Percentiles rank a stretch among this genome's conserved stretches.
Conservation (phyloP, 2,797 vertebrate genomes). For the Typhlichthys eigenmanni region DNA sequence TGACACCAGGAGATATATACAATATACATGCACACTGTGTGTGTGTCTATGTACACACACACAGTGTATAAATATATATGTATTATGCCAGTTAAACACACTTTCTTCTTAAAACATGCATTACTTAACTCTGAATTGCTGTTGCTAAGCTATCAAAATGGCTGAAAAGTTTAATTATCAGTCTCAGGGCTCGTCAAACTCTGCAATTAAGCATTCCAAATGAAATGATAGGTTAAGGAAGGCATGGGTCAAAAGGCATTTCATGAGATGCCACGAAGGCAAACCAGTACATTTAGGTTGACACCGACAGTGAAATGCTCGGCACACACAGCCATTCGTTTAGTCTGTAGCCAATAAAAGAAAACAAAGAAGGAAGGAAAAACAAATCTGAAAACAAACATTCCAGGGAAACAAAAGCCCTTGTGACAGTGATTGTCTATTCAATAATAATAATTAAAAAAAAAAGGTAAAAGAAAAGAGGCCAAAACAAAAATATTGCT, state of each 20-base stretch:
- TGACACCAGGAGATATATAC: constrained; percentile 20
- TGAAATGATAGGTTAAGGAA: constrained; percentile 72
- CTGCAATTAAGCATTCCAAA: constrained; percentile 60
- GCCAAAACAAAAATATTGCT: constrained; percentile 74
- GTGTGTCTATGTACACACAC: not conserved
- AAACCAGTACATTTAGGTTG: constrained; percentile 76
- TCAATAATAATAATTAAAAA: constrained; percentile 66
- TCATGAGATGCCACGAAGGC: constrained; percentile 76
- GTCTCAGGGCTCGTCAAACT: constrained; percentile 56
- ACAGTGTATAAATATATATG: too few relatives aligned
- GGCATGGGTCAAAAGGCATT: constrained; percentile 81
- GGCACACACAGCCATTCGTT: constrained; percentile 73
- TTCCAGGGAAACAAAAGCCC: constrained; percentile 83
- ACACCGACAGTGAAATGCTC: constrained; percentile 78
- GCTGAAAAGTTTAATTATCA: constrained; percentile 40
- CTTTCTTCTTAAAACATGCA: not conserved
- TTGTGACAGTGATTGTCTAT: constrained; percentile 85
- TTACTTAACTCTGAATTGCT: constrained; percentile 12
- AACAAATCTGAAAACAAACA: constrained; percentile 55
- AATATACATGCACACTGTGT: not conserved
- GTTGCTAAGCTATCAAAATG: constrained; percentile 38
- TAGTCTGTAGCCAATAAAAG: constrained; percentile 66
- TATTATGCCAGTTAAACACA: not conserved
- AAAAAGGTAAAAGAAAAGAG: constrained; percentile 56
- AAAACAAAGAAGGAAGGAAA: constrained; percentile 6